Conservation (phyloP, 2,113 vertebrate genomes). For the Entomyzon cyanotis region DNA sequence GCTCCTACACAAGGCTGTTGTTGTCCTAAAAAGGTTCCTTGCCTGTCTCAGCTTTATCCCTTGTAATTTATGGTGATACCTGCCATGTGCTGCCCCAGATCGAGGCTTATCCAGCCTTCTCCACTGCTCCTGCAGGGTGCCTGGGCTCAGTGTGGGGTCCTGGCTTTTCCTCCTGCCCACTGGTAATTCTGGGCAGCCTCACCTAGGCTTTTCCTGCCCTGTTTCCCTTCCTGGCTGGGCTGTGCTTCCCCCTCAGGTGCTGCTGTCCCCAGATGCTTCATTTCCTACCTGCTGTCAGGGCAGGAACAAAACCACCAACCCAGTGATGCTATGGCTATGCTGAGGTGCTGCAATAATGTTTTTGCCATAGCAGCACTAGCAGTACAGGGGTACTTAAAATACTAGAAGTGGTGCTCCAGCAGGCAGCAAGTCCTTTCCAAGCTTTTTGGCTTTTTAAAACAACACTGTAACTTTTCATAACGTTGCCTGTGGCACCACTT, state of each 20-base stretch:
- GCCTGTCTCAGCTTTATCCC: neutral
- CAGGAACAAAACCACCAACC: neutral
- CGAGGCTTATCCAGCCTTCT: neutral
- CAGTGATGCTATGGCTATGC: rapidly evolving
- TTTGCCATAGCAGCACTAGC: neutral
- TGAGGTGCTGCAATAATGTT: neutral
- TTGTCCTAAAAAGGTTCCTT: neutral
- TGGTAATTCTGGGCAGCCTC: neutral
- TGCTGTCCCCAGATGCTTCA: neutral
- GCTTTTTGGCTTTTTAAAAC: neutral
- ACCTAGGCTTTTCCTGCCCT: neutral
- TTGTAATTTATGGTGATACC: neutral
- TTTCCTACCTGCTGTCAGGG: neutral
- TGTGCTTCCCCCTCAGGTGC: neutral
- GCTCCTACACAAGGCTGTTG: neutral
- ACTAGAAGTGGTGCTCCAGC: neutral
- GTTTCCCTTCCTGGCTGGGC: neutral
- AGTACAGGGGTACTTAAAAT: neutral
- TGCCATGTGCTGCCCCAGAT: neutral
- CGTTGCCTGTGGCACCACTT: rapidly evolving
- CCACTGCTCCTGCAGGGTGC: neutral
- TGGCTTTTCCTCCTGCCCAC: neutral
- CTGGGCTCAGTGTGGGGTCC: neutral
- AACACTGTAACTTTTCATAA: neutral
- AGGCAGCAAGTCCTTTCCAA: neutral